Percentiles rank a stretch among this genome's conserved stretches.
phyloP scores from a whole-genome alignment of 2,888 invertebrate species.

The Dione juno region DNA sequence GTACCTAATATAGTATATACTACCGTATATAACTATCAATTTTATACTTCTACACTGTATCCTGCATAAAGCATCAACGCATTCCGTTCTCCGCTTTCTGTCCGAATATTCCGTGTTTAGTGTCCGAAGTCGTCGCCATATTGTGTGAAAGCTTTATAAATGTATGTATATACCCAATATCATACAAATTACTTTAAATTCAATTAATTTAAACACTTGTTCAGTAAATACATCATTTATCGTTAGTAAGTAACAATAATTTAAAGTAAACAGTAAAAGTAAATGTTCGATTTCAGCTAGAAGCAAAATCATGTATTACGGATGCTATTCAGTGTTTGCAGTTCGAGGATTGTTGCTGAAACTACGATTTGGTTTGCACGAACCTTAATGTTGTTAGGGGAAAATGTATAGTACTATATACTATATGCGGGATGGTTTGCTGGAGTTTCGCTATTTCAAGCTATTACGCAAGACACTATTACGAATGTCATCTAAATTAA shows the following conservation, averaged over 20 bases:
- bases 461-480: neutral
- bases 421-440: neutral
- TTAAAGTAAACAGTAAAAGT: neutral
- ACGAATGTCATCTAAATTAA: neutral
- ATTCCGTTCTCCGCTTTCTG: too few species aligned
- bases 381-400: slow-evolving; percentile 13
- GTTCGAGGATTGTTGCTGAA: slow-evolving; percentile 4
- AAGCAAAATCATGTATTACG: slow-evolving; percentile 9
- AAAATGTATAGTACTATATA: slow-evolving; percentile 11
- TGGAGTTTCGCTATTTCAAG: slow-evolving; percentile 3
- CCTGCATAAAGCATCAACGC: too few species aligned
- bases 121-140: too few species aligned
- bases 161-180: too few species aligned
- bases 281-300: neutral
- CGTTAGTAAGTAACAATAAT: neutral
- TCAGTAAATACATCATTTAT: too few species aligned
- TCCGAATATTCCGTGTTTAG: too few species aligned
- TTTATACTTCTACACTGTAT: too few species aligned
- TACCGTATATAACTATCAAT: too few species aligned
- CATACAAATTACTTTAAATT: too few species aligned
- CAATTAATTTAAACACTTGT: too few species aligned
- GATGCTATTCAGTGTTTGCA: neutral
- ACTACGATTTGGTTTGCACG: slow-evolving; percentile 6
- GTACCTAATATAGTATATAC: too few species aligned
- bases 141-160: too few species aligned